Evolutionary conservation across 1,140 invertebrate genomes (phyloP).

Genomic region (Euschistus heros): DNA sequence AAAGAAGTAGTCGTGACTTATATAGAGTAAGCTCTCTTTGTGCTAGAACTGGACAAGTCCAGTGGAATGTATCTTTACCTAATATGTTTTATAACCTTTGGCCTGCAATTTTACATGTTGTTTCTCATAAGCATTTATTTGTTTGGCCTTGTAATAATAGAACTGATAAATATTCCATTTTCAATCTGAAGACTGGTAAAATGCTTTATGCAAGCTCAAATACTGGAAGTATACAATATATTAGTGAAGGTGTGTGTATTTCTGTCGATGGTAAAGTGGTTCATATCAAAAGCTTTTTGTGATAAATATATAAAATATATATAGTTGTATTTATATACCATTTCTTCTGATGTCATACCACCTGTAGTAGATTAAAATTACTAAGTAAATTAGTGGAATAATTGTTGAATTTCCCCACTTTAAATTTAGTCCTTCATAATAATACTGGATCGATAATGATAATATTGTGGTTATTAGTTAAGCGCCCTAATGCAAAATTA

Average conservation of each 20-base stretch:
- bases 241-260: not conserved
- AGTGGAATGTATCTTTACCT: not conserved
- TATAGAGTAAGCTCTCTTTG: conserved; percentile 12
- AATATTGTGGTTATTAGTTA: no score
- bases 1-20: conserved; percentile 9
- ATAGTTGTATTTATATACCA: no score
- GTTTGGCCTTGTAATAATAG: conserved; percentile 9
- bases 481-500: no score
- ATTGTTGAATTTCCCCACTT: no score
- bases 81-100: conserved; percentile 11
- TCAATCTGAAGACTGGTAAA: conserved; percentile 10
- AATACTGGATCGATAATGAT: no score
- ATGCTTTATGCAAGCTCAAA: not conserved
- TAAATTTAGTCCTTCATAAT: no score
- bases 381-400: no score
- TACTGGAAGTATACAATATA: not conserved
- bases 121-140: conserved; percentile 2
- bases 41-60: not conserved
- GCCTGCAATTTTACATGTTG: conserved; percentile 4
- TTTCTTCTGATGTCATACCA: no score
- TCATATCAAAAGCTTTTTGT: conserved; percentile 15
- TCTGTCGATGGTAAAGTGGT: conserved; percentile 2
- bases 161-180: conserved; percentile 1
- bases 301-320: not conserved
- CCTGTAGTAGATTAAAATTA: no score